Conservation (phyloP, 2,113 vertebrate species). For the Spermophilus dauricus region DNA sequence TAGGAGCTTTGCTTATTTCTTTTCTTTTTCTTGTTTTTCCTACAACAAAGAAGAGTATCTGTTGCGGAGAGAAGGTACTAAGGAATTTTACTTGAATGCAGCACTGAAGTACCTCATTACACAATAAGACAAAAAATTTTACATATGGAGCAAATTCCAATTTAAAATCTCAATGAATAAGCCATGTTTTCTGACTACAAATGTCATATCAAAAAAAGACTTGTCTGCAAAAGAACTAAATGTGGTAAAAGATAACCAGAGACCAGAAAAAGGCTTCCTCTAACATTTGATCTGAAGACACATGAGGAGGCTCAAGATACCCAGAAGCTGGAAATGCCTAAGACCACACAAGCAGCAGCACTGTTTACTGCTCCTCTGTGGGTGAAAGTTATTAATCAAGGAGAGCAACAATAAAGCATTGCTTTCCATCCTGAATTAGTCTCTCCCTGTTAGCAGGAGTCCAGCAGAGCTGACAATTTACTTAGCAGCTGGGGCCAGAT, state of each 20-base stretch:
- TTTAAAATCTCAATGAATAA: slow-evolving; percentile 62
- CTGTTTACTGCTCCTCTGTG: slow-evolving; percentile 16
- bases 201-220: slow-evolving; percentile 25
- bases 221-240: not conserved
- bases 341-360: slow-evolving; percentile 67
- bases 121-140: not conserved
- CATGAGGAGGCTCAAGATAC: not conserved
- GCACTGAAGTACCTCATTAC: not conserved
- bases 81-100: not conserved
- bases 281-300: not conserved
- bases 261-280: not conserved
- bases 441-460: slow-evolving; percentile 7
- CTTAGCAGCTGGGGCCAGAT: not conserved
- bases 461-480: not conserved
- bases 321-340: not conserved
- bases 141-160: not conserved
- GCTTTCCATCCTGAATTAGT: not conserved
- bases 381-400: slow-evolving; percentile 29
- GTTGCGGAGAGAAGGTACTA: not conserved
- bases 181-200: slow-evolving; percentile 22
- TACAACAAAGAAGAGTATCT: not conserved
- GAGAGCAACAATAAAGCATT: not conserved
- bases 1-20: not conserved
- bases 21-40: not conserved
- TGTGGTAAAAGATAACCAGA: not conserved